These are phyloP conservation scores for Cyanoderma ruficeps DNA, from an alignment of 2,113 vertebrate genomes.

Conservation along the genomic window DNA sequence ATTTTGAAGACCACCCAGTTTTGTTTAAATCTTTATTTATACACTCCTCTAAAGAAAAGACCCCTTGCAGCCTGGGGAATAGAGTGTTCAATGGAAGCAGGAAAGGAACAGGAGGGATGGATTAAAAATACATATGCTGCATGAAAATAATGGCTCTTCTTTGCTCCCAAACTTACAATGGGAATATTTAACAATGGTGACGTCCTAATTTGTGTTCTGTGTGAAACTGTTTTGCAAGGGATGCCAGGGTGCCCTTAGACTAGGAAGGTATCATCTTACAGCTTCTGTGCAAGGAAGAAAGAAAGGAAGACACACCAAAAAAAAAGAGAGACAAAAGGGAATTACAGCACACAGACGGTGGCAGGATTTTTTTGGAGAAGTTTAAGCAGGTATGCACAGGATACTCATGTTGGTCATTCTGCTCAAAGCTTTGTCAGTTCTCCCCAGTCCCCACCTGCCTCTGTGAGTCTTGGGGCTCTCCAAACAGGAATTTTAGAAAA, in stretches of 20 bases:
- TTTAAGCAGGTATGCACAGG: not conserved
- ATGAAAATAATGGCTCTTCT: not conserved
- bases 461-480: not conserved
- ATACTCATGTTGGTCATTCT: not conserved
- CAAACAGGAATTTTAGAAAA: not conserved
- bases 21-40: not conserved
- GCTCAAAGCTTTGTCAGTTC: not conserved
- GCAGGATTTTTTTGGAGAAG: not conserved
- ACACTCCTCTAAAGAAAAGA: not conserved
- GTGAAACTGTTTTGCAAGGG: not conserved
- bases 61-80: not conserved
- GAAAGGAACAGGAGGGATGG: not conserved
- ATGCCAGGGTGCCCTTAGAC: not conserved
- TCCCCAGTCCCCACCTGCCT: not conserved
- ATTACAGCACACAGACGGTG: not conserved
- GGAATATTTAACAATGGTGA: not conserved
- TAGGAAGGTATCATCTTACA: not conserved
- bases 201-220: not conserved
- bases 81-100: not conserved
- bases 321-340: not conserved
- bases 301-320: not conserved
- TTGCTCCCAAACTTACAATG: not conserved
- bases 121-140: not conserved
- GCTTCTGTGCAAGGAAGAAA: not conserved
- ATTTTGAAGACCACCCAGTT: not conserved